phyloP scores from a whole-genome alignment of 2,888 invertebrate genomes.

The Archips xylosteana region DNA sequence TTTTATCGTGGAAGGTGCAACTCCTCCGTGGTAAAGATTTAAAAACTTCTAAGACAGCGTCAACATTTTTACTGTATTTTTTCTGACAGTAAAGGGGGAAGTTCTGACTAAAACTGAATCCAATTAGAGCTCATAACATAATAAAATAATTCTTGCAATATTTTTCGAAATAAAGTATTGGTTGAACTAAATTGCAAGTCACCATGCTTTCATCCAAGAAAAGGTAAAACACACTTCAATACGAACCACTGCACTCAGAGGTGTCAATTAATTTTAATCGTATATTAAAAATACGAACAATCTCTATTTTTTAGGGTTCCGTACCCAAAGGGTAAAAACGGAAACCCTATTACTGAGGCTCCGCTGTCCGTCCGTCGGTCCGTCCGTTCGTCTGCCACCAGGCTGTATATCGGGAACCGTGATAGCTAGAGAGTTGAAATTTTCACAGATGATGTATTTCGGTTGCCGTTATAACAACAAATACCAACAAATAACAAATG shows the following conservation, averaged over 20 bases:
- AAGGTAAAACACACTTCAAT: neutral
- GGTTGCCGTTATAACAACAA: too few relatives aligned
- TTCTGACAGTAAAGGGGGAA: neutral
- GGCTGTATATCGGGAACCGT: too few relatives aligned
- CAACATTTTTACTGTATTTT: neutral
- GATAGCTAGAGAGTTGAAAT: too few relatives aligned
- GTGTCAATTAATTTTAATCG: neutral
- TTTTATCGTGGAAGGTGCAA: neutral
- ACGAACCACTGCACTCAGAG: neutral
- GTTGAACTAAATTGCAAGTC: neutral
- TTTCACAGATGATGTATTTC: too few relatives aligned
- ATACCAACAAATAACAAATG: too few relatives aligned
- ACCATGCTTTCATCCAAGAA: conserved; percentile 4
- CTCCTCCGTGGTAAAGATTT: neutral
- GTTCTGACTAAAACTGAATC: neutral
- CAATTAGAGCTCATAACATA: neutral
- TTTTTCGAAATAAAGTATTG: neutral
- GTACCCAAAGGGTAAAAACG: too few relatives aligned
- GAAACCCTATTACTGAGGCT: too few relatives aligned
- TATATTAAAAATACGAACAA: neutral
- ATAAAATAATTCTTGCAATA: neutral
- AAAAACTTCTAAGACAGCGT: neutral
- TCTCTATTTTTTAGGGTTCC: too few relatives aligned
- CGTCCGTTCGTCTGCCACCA: too few relatives aligned
- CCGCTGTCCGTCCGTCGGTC: too few relatives aligned